These are phyloP conservation scores for Pseudochirops corinnae DNA, from an alignment of 2,797 vertebrate species.

Conservation along the genomic window DNA sequence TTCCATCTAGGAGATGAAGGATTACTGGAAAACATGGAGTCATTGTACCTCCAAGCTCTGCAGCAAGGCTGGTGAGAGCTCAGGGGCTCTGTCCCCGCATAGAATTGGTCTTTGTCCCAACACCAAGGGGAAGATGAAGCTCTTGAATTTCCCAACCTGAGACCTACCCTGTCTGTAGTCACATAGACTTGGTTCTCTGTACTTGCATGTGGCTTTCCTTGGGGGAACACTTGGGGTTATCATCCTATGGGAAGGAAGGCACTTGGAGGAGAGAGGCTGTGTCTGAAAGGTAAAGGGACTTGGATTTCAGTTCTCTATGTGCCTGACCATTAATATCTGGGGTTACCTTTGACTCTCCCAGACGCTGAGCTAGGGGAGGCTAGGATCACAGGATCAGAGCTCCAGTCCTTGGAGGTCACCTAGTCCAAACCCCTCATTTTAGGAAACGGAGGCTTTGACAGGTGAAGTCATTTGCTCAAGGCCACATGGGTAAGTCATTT, in stretches of 20 bases:
- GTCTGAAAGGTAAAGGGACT: not conserved
- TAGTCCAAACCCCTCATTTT: not conserved
- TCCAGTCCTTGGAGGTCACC: not conserved
- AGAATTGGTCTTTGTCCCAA: not conserved
- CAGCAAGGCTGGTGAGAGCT: not conserved
- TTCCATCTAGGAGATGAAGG: not conserved
- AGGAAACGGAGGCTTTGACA: not conserved
- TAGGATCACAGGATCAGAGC: not conserved
- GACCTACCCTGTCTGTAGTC: not conserved
- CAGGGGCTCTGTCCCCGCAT: not conserved
- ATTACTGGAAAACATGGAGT: constrained; percentile 27
- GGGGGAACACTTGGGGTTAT: not conserved
- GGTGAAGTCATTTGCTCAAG: not conserved
- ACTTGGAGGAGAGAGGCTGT: not conserved
- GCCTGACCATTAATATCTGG: not conserved
- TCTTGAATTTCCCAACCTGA: not conserved
- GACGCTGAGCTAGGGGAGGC: not conserved
- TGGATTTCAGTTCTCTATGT: not conserved
- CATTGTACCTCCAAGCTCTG: not conserved
- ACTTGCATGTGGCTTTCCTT: not conserved
- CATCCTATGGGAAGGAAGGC: not conserved
- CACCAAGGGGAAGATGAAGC: not conserved
- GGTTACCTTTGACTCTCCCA: not conserved
- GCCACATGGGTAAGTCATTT: not conserved
- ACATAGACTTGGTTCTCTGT: not conserved